Conservation (phyloP, 1,140 invertebrate species). For the Lamellibrachia luymesi region DNA sequence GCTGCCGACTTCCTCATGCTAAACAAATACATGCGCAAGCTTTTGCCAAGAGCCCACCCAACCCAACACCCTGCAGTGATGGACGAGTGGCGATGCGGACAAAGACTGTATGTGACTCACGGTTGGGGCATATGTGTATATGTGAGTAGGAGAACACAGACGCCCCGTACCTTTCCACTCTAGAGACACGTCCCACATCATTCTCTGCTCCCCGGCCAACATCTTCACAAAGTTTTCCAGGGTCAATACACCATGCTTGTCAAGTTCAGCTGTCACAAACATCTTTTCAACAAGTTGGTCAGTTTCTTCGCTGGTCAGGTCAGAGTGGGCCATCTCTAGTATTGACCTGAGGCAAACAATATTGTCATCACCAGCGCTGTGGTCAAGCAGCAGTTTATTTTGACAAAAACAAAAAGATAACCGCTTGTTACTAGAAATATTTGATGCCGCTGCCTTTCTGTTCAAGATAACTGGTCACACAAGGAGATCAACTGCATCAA, state of each 20-base stretch:
- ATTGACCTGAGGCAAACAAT: slow-evolving; percentile 72
- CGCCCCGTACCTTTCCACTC: slow-evolving; percentile 77
- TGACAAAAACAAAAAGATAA: too few species aligned
- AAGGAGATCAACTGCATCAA: too few species aligned
- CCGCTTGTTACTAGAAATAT: too few species aligned
- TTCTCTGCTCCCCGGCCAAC: slow-evolving; percentile 91
- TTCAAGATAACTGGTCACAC: too few species aligned
- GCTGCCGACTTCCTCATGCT: too few species aligned
- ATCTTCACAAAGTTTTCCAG: slow-evolving; percentile 94
- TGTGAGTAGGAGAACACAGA: background rate
- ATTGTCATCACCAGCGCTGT: background rate
- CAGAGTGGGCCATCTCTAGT: slow-evolving; percentile 83
- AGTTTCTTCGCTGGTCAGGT: slow-evolving; percentile 37
- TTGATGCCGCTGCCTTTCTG: too few species aligned
- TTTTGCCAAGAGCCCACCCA: too few species aligned
- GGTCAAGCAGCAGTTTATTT: too few species aligned
- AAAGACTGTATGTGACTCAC: too few species aligned
- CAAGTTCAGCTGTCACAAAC: slow-evolving; percentile 87
- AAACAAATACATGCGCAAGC: too few species aligned
- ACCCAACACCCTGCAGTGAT: too few species aligned
- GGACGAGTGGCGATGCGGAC: too few species aligned
- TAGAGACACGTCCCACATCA: slow-evolving; percentile 64
- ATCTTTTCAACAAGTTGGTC: slow-evolving; percentile 79
- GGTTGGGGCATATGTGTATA: background rate
- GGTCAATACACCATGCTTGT: slow-evolving; percentile 86